Percentiles rank a stretch among this genome's conserved stretches.
These are phyloP conservation scores for Pomatorhinus ruficollis DNA, from an alignment of 2,113 vertebrate genomes.

Conservation along the genomic window DNA sequence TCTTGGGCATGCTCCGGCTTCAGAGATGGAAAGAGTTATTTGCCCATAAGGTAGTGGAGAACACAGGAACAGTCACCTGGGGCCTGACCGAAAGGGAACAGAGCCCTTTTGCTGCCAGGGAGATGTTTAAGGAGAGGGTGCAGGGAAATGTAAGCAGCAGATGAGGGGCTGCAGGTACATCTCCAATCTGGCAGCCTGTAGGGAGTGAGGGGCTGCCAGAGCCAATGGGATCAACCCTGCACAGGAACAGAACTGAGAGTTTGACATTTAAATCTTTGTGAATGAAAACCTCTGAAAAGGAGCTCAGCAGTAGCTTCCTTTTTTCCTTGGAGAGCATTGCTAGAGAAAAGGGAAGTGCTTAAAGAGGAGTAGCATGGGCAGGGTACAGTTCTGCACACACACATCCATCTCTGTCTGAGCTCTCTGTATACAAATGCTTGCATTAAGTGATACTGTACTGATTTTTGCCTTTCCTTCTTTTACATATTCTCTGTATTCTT, in stretches of 20 bases:
- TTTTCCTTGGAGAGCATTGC: background rate
- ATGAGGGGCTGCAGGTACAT: background rate
- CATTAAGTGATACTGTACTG: background rate
- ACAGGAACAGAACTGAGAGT: background rate
- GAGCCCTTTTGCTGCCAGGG: background rate
- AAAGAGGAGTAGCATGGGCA: background rate
- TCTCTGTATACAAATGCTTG: background rate
- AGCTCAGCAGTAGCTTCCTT: background rate
- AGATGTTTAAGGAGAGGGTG: background rate
- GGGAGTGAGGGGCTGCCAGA: background rate
- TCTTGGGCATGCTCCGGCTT: background rate
- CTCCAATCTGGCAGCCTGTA: background rate
- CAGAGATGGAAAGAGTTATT: background rate
- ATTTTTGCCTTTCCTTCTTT: background rate
- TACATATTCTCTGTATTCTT: background rate
- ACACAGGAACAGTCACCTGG: background rate
- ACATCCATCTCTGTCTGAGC: background rate
- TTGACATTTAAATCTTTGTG: background rate
- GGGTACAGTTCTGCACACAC: background rate
- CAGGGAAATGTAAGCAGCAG: background rate
- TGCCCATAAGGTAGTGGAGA: background rate
- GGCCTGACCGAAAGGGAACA: background rate
- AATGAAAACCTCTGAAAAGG: background rate
- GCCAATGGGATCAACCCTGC: background rate
- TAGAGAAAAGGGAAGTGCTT: background rate